Evolutionary conservation across 2,797 vertebrate species (phyloP).

Genomic region (Melanotaenia pygmaea): DNA sequence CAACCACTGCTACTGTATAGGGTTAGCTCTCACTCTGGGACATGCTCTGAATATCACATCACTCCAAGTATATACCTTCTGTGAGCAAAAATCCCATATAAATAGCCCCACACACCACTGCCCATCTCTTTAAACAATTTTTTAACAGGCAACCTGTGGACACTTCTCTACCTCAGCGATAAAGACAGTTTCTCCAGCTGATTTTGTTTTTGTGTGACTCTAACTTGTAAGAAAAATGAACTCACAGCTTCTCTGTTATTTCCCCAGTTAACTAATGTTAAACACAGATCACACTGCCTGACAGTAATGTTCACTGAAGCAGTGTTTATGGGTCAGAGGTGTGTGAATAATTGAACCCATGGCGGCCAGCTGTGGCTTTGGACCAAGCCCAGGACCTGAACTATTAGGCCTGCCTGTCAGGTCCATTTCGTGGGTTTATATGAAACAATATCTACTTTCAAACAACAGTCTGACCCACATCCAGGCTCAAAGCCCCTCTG

Average conservation of each 20-base stretch:
- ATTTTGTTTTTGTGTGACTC: slow-evolving; percentile 25
- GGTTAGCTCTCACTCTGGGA: slow-evolving; percentile 57
- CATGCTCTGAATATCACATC: slow-evolving; percentile 63
- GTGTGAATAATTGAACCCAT: slow-evolving; percentile 65
- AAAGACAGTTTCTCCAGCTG: slow-evolving; percentile 19
- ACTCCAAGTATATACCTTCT: slow-evolving; percentile 47
- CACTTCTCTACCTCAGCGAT: slow-evolving; percentile 13
- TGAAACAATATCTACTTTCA: slow-evolving; percentile 68
- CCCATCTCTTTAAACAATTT: slow-evolving; percentile 13
- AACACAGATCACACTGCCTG: slow-evolving; percentile 71
- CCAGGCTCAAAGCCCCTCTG: slow-evolving; percentile 48
- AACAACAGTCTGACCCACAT: slow-evolving; percentile 63
- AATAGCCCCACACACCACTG: slow-evolving; percentile 31
- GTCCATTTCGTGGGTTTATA: slow-evolving; percentile 56
- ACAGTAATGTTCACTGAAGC: slow-evolving; percentile 71
- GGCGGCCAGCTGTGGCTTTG: slow-evolving; percentile 74
- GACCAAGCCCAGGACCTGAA: slow-evolving; percentile 61
- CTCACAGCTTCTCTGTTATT: slow-evolving; percentile 61
- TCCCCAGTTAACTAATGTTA: slow-evolving; percentile 70
- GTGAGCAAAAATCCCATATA: slow-evolving; percentile 35
- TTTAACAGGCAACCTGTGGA: slow-evolving; percentile 41
- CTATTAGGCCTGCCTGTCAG: slow-evolving; percentile 67
- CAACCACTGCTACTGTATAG: slow-evolving; percentile 68
- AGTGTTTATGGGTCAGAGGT: slow-evolving; percentile 75
- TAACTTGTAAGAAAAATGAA: slow-evolving; percentile 60